Percentiles rank a stretch among this genome's conserved stretches.
Evolutionary conservation across 2,797 vertebrate species (phyloP).

Genomic region (Euthynnus affinis): DNA sequence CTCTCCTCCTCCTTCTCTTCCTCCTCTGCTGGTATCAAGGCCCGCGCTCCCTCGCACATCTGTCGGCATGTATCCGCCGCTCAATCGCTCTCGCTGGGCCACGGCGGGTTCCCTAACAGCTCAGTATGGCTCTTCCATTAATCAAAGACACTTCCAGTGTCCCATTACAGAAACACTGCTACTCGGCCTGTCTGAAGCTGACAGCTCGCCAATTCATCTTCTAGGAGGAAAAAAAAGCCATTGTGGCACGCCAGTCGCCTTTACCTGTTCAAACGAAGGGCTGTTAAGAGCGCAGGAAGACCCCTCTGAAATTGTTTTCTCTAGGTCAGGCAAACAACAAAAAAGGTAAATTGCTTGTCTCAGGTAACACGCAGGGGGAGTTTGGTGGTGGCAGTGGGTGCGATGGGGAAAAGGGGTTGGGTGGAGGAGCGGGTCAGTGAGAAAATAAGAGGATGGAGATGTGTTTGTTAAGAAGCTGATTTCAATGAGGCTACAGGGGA

Average conservation of each 20-base stretch:
- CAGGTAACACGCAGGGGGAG: constrained; percentile 79
- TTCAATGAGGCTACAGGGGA: constrained; percentile 75
- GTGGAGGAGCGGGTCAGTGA: constrained; percentile 63
- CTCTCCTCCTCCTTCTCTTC: constrained; percentile 40
- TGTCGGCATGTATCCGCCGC: constrained; percentile 87
- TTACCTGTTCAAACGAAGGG: constrained; percentile 85
- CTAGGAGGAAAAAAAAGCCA: constrained; percentile 74
- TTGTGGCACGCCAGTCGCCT: constrained; percentile 79
- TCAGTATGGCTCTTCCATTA: constrained; percentile 90
- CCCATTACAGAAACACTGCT: constrained; percentile 95
- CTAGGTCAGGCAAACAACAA: constrained; percentile 90
- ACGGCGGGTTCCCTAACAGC: constrained; percentile 88
- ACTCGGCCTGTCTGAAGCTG: constrained; percentile 92
- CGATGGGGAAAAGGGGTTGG: not conserved
- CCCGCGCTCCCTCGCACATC: constrained; percentile 75
- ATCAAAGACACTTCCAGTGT: constrained; percentile 98
- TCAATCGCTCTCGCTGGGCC: constrained; percentile 86
- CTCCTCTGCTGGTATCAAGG: constrained; percentile 59
- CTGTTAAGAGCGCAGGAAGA: constrained; percentile 87
- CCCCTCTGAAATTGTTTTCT: constrained; percentile 91
- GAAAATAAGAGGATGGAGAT: constrained; percentile 78
- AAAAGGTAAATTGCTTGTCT: constrained; percentile 90
- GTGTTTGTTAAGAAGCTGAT: constrained; percentile 85
- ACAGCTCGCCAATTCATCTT: constrained; percentile 96
- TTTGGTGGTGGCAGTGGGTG: constrained; percentile 53